Evolutionary conservation across 1,140 invertebrate species (phyloP).

Genomic region (Drosophila rhopaloa): DNA sequence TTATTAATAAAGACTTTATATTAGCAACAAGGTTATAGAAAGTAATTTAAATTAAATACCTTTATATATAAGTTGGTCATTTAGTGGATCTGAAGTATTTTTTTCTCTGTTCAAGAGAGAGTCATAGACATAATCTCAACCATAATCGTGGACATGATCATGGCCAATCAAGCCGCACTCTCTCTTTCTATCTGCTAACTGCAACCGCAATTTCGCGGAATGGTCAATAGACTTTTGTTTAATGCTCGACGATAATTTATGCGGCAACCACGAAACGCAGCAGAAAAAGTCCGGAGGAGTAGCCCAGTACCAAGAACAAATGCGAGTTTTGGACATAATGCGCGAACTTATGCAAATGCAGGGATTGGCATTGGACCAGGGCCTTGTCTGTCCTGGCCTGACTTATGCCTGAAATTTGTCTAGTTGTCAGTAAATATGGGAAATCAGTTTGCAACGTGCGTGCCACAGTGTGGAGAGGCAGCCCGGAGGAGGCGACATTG

Average conservation of each 20-base stretch:
- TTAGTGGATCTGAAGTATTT: neutral
- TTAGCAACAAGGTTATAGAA: no score
- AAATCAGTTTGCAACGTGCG: conserved; percentile 84
- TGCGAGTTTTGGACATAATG: conserved; percentile 81
- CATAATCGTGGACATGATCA: conserved; percentile 32
- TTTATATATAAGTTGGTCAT: no score
- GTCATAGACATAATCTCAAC: conserved; percentile 20
- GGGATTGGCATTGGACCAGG: conserved; percentile 29
- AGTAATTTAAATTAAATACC: no score
- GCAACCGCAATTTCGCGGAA: conserved; percentile 66
- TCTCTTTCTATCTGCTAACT: conserved; percentile 68
- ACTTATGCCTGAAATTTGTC: conserved; percentile 84
- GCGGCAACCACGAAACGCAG: conserved; percentile 32
- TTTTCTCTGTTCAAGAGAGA: conserved; percentile 19
- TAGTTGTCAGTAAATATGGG: conserved; percentile 85
- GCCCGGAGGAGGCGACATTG: conserved; percentile 61
- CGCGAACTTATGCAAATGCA: conserved; percentile 80
- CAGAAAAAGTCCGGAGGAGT: conserved; percentile 4
- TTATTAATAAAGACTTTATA: no score
- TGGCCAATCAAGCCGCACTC: conserved; percentile 56
- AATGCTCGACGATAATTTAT: conserved; percentile 71
- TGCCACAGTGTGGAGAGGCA: conserved; percentile 46
- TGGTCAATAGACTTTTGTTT: conserved; percentile 68
- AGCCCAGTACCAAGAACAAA: conserved; percentile 71
- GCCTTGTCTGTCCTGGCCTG: conserved; percentile 50